phyloP scores from a whole-genome alignment of 2,113 vertebrate species.

The Zapornia atra region DNA sequence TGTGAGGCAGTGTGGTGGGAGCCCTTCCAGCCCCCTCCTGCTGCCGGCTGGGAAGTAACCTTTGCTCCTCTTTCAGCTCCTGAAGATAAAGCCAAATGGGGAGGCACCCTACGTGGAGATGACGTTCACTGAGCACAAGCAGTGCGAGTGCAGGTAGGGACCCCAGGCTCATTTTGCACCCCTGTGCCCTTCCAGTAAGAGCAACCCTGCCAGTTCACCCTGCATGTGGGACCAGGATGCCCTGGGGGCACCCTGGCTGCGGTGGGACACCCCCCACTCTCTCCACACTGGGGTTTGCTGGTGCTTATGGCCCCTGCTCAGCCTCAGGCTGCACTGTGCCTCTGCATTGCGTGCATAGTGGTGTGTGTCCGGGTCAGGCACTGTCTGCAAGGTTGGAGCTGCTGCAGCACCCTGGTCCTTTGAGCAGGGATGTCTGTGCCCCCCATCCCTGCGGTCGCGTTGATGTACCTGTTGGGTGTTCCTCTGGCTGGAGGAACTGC shows the following conservation, averaged over 20 bases:
- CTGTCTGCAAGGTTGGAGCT: not conserved
- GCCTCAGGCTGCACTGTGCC: not conserved
- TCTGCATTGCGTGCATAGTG: accelerated
- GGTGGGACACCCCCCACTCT: not conserved
- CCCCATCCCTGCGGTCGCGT: not conserved
- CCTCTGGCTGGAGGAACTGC: not conserved
- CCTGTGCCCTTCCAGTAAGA: not conserved
- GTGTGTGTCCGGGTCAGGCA: not conserved
- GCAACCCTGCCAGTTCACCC: not conserved
- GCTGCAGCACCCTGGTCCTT: accelerated
- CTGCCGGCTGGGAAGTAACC: not conserved
- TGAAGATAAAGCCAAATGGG: constrained; percentile 72
- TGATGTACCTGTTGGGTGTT: accelerated
- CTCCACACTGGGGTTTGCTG: accelerated
- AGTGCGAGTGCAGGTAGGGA: constrained; percentile 77
- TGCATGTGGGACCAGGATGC: not conserved
- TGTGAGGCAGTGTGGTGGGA: not conserved
- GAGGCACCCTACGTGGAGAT: constrained; percentile 69
- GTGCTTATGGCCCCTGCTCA: not conserved
- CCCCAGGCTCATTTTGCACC: accelerated
- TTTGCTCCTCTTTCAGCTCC: constrained; percentile 71
- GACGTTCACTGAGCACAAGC: constrained; percentile 70
- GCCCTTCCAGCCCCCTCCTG: constrained; percentile 21
- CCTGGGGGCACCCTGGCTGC: accelerated
- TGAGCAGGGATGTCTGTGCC: too few relatives aligned